Conservation (phyloP, 1,140 invertebrate genomes). For the Lerema accius region DNA sequence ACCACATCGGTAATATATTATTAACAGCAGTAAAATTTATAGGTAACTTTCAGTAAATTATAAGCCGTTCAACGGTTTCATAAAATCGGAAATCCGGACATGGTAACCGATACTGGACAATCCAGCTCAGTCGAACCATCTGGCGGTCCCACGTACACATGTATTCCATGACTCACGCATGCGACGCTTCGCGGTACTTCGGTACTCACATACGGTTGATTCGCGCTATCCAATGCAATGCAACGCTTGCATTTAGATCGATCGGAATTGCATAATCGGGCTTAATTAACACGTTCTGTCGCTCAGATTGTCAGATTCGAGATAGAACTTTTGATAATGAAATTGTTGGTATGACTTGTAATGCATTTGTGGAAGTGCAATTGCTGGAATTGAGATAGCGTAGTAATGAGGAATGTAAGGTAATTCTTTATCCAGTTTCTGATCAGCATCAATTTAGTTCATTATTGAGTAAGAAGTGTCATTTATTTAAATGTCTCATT, state of each 20-base stretch:
- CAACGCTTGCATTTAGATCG: slow-evolving; percentile 54
- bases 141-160: slow-evolving; percentile 74
- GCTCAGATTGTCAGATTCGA: slow-evolving; percentile 18
- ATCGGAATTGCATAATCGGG: slow-evolving; percentile 38
- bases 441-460: not conserved
- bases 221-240: slow-evolving; percentile 48
- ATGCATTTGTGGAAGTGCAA: not conserved
- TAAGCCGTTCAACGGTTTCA: slow-evolving; percentile 16
- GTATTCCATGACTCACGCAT: slow-evolving; percentile 74
- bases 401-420: not conserved
- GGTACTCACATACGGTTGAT: slow-evolving; percentile 52
- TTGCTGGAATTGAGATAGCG: not conserved
- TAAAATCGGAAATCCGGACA: slow-evolving; percentile 32
- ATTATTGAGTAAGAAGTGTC: not conserved
- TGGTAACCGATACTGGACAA: slow-evolving; percentile 32
- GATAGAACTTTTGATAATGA: slow-evolving; percentile 31
- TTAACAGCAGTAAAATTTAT: too few relatives aligned
- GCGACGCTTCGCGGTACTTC: slow-evolving; percentile 59
- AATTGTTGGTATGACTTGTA: not conserved
- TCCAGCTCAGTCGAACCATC: slow-evolving; percentile 50
- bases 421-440: not conserved
- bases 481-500: slow-evolving; percentile 1
- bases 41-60: slow-evolving; percentile 2
- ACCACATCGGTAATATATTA: too few relatives aligned
- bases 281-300: slow-evolving; percentile 28